Evolutionary conservation across 2,888 invertebrate genomes (phyloP), one percentile per base, ranked within the genome.

Genomic region (Megaustenia siamemsis): DNA sequence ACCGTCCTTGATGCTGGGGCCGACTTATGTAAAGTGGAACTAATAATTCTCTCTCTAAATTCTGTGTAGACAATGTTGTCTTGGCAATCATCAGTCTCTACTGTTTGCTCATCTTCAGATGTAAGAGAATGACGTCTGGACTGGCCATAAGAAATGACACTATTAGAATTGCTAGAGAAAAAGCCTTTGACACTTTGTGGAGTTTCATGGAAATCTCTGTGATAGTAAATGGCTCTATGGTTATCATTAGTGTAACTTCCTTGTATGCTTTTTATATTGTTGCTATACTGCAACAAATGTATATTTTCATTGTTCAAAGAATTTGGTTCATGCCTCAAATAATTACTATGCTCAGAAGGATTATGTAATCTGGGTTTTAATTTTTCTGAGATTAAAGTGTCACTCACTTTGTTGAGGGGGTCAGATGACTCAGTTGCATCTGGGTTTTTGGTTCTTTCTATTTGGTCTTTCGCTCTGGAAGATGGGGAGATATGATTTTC

Each of bases 11-110:
- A 32, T 18, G 43, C 43, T n/a, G 10, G 0, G 40, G 15, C 12
- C n/a, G 60, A 21, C 28, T 63, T 73, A 18, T 75, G 63, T 21
- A 60, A 73, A n/a, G 32, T 45, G 8, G 75, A 73, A 10, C 82
- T 32, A 21, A 49, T 49, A 21, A 68, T 35, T n/a, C 28, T 38
- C 21, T 83, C 83, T 38, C 77, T 69, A 38, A 40, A 49, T 53
- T 80, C 43, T 43, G 63, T n/a, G 5, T n/a, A n/a, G 1, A 21
- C n/a, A 45, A 43, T 38, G n/a, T 45, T 32, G 3, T 28, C 28
- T 10, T 28, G n/a, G 28, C 43, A 1, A 5, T 45, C 77, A 21
- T 56, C 83, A 28, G 53, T 12, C n/a, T 83, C 45, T 49, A 15
- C 24, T 18, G 0, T 6, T 63, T 63, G 28, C 8, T 78, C 78